A percentile compares a stretch with the other conserved stretches of the same genome.
Conservation (phyloP, 1,140 invertebrate genomes). For the Octopus sinensis region DNA sequence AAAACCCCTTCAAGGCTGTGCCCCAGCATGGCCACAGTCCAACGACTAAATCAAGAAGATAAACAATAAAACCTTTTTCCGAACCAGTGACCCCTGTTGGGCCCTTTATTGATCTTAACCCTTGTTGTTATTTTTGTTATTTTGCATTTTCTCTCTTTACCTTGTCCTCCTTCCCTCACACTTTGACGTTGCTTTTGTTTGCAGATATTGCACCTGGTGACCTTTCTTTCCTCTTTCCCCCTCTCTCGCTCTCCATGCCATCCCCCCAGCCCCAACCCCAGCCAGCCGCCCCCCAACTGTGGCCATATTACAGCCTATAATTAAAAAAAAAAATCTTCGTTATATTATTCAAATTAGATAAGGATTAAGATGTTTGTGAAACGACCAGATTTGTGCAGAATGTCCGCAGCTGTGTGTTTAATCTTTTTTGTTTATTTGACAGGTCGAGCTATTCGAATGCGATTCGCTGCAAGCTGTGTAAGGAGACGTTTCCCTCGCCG, state of each 20-base stretch:
- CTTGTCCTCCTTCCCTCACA: too few species aligned
- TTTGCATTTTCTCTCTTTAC: too few species aligned
- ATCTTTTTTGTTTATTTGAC: conserved; percentile 19
- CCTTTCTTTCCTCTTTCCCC: too few species aligned
- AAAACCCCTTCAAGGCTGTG: too few species aligned
- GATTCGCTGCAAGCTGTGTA: conserved; percentile 35
- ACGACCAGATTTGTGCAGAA: conserved; percentile 17
- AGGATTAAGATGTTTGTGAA: background rate
- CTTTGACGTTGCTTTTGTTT: too few species aligned
- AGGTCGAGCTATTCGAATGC: conserved; percentile 20
- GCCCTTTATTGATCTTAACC: too few species aligned
- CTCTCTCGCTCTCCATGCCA: background rate
- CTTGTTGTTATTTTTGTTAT: too few species aligned
- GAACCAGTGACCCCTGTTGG: too few species aligned
- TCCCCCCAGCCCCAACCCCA: background rate
- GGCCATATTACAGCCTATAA: background rate
- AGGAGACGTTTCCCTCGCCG: conserved; percentile 29
- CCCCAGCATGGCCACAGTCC: too few species aligned
- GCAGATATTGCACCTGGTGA: too few species aligned
- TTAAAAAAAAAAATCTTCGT: background rate
- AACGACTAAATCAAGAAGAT: too few species aligned
- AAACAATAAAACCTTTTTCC: too few species aligned
- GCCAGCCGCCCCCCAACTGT: background rate
- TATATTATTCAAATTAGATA: background rate
- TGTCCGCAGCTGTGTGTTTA: conserved; percentile 11